Base-by-base conservation (phyloP, 2,888 invertebrate genomes). In the Lymantria monacha region DNA sequence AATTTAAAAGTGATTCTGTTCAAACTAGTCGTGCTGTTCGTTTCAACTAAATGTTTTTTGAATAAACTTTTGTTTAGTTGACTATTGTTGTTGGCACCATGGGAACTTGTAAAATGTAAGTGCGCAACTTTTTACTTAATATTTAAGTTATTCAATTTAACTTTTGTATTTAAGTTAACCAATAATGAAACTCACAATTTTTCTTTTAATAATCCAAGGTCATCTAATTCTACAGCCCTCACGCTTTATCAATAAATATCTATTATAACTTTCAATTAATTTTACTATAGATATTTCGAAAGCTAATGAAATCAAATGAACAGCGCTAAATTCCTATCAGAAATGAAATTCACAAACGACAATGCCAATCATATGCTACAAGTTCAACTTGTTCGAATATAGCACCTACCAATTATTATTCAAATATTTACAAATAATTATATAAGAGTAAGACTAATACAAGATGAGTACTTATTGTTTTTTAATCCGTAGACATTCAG, bases 91-190 rank as follows among this genome's bases (percentile, higher is more conserved):
- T 69, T 77, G 73, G 66, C 74, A 79, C 70, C 71, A 88, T 88
- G 88, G 88, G 85, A 83, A 81, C 78, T 70, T 69, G 70, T 75
- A 70, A 72, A 76, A 81, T 74, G 88, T 89, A 76, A 88, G 88
- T 83, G 69, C 48, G 49, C 55, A 63, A 59, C 62, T 66, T 68
- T 63, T 61, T 54, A 44, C 37, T 45, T 33, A 15, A 9, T 15
- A 41, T 33, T n/a, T 22, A 22, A 22, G 22, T 22, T 22, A 22
- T 22, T 45, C 33, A 33, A 33, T 10, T 10, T 10, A 33, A 7
- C 5, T 9, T 33, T 9, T 33, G 10, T 7, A 33, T 10, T 33
- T 33, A 33, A 8, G 33, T 33, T 33, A 3, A 9, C 1, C 10
- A 33, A 33, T 33, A 10, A 33, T 1, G 10, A 33, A 33, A 33